These are phyloP conservation scores for Ctena decussata DNA, from an alignment of 2,888 invertebrate genomes.

Conservation along the genomic window DNA sequence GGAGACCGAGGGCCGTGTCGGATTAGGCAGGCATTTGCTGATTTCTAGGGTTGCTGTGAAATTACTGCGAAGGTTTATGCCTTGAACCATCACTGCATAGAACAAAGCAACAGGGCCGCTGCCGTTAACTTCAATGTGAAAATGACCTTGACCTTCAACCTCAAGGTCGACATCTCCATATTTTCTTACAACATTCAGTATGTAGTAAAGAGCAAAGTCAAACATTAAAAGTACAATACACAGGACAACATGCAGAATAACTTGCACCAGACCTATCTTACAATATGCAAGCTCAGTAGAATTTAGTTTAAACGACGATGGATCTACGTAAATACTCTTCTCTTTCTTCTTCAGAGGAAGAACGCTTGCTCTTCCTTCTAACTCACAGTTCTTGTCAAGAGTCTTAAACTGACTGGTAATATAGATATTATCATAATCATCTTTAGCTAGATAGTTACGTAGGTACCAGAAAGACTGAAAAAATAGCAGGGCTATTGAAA, in stretches of 20 bases:
- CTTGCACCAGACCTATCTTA: slow-evolving; percentile 71
- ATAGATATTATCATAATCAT: slow-evolving; percentile 81
- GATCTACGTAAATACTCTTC: slow-evolving; percentile 73
- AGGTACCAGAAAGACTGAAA: slow-evolving; percentile 66
- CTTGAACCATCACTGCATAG: slow-evolving; percentile 46
- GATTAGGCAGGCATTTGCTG: slow-evolving; percentile 65
- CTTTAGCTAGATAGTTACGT: slow-evolving; percentile 74
- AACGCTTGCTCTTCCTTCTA: slow-evolving; percentile 60
- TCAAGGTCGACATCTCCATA: slow-evolving; percentile 71
- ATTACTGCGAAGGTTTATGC: slow-evolving; percentile 44
- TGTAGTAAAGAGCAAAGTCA: slow-evolving; percentile 79
- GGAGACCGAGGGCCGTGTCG: slow-evolving; percentile 41
- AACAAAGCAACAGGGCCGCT: slow-evolving; percentile 64
- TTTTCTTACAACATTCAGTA: slow-evolving; percentile 70
- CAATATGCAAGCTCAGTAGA: slow-evolving; percentile 67
- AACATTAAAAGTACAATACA: slow-evolving; percentile 67
- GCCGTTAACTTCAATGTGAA: slow-evolving; percentile 58
- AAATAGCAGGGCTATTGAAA: slow-evolving; percentile 63
- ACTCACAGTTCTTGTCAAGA: slow-evolving; percentile 68
- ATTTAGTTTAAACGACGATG: slow-evolving; percentile 65
- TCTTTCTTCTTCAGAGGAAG: slow-evolving; percentile 79
- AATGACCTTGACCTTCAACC: slow-evolving; percentile 41
- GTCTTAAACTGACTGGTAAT: slow-evolving; percentile 72
- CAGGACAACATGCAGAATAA: slow-evolving; percentile 72
- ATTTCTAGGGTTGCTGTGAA: slow-evolving; percentile 54